Base-by-base conservation (phyloP, 2,113 vertebrate genomes). In the Malurus elegans region DNA sequence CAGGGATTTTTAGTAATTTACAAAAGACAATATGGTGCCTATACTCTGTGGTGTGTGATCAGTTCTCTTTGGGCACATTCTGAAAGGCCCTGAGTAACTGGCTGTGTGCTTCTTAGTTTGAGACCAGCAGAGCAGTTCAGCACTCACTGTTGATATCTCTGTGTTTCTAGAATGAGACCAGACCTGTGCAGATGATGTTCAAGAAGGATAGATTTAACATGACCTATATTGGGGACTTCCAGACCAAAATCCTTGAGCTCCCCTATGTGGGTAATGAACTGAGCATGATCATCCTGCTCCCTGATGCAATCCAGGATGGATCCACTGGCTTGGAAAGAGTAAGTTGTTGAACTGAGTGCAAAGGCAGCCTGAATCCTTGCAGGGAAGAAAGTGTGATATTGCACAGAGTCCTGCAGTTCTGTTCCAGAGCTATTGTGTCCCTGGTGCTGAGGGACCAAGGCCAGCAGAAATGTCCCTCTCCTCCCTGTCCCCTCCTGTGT, bases 221-320 rank as follows among this genome's bases (percentile, higher is more conserved):
- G 31, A 67, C 87, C 26, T 97, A 91, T 32, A 85, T 99, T 29
- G 69, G 91, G 2, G 98, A 99, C 21, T 42, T 93, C 8, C 57
- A 65, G 69, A 97, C 97, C 54, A 96, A 98, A 97, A 79, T 99
- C 88, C 96, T 99, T n/a, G 99, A 99, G 96, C 62, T 99, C 29
- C 99, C 99, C 1, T 99, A 99, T 24, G 48, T 75, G 3, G 98
- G 88, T 11, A 92, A 97, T 16, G 98, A 99, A 32, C 97, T 99
- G 58, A 99, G 98, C 94, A 98, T 99, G 99, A 69, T 99, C 76
- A 97, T 99, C 79, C 72, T 99, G 85, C 98, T 99, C 9, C 99
- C 99, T 0, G 88, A 88, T 31, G 42, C 93, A 1, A 98, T 98
- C 1, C 93, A 98, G 79, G 98, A 99, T 56, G 91, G 36, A 80